Evolutionary conservation across 2,113 vertebrate species (phyloP), one percentile per base, ranked within the genome.

Genomic region (Craseonycteris thonglongyai): DNA sequence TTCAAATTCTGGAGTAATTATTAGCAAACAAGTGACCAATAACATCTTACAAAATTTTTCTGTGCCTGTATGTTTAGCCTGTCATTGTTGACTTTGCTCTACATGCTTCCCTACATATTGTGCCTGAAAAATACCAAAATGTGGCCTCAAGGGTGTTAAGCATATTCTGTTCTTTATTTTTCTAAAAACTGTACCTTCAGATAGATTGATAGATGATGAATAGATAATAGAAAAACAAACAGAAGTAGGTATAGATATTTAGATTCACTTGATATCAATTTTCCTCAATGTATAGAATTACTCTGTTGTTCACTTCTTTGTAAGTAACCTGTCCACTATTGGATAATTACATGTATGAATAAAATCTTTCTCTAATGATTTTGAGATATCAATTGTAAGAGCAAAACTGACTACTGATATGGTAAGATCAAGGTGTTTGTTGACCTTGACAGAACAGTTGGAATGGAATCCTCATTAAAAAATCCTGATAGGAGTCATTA

Each of bases 91-190:
- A 78, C 9, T 54, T 35, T 78, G 19, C 11, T 45, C 1, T n/a
- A 51, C 2, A 59, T 84, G 6, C 5, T 74, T 88, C 26, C 30
- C 21, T 84, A 54, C 4, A 30, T 28, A 14, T 63, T 76, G 13
- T 74, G 5, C 9, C 63, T 49, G 8, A 84, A 74, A 78, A 75
- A 80, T 47, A 38, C 18, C 5, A 47, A 28, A 74, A 9, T 47
- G 3, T 5, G 8, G 40, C 28, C 7, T 61, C 1, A n/a, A 26
- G 0, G 0, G 5, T 1, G 42, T n/a, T n/a, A n/a, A 14, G 18
- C 49, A 2, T 33, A 45, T 65, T 83, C 5, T 42, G 5, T 78
- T 51, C 3, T 42, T 63, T 3, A n/a, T 69, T 92, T 88, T 74
- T 16, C 5, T 28, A 0, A 71, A 65, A 71, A 33, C 8, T 51